These are phyloP conservation scores for Eristalis tenax DNA, from an alignment of 2,888 invertebrate species.

Conservation along the genomic window DNA sequence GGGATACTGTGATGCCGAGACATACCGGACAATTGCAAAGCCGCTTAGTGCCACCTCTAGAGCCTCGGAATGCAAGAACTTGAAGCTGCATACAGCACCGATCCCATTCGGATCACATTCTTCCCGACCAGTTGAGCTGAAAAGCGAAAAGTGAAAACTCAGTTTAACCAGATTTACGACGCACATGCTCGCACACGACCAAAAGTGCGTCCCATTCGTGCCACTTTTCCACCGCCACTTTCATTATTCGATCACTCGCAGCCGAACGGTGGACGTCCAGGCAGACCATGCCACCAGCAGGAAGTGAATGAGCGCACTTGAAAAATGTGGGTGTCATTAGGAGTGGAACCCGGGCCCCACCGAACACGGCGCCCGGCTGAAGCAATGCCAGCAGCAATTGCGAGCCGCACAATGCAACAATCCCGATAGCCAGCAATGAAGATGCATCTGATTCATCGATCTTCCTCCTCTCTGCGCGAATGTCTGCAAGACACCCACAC, in stretches of 20 bases:
- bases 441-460: slow-evolving; percentile 64
- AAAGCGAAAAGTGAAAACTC: slow-evolving; percentile 47
- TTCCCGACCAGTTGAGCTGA: neutral
- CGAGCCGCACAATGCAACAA: slow-evolving; percentile 30
- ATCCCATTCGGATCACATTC: no score
- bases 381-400: neutral
- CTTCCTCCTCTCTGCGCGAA: slow-evolving; percentile 5
- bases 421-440: slow-evolving; percentile 58
- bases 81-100: no score
- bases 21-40: no score
- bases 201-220: slow-evolving; percentile 19
- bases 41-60: no score
- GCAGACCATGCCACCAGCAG: slow-evolving; percentile 21
- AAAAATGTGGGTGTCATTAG: slow-evolving; percentile 59
- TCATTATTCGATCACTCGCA: slow-evolving; percentile 23
- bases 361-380: slow-evolving; percentile 1
- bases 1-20: no score
- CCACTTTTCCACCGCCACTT: slow-evolving; percentile 16
- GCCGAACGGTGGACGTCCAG: neutral
- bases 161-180: slow-evolving; percentile 31
- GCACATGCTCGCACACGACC: slow-evolving; percentile 32
- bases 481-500: slow-evolving; percentile 43
- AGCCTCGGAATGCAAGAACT: no score
- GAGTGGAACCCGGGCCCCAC: slow-evolving; percentile 22
- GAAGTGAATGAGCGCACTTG: slow-evolving; percentile 55